These are phyloP conservation scores for Borostomias antarcticus DNA, from an alignment of 2,797 vertebrate genomes.

Conservation along the genomic window DNA sequence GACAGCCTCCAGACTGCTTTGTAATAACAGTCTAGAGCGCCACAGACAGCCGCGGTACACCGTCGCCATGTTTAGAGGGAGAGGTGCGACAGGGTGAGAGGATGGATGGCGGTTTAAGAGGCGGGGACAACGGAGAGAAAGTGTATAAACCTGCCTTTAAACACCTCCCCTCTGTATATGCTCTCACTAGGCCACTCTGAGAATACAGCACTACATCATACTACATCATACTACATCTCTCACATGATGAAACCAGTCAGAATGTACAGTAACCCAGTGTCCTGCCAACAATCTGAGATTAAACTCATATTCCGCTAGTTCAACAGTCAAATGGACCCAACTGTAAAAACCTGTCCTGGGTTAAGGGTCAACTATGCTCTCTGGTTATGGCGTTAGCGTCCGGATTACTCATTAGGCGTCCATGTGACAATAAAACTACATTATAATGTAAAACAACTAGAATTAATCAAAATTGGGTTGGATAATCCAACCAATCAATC, in stretches of 20 bases:
- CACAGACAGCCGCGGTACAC: constrained; percentile 4
- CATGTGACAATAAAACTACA: too few species aligned
- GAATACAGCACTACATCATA: background rate
- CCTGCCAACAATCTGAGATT: background rate
- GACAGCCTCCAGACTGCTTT: constrained; percentile 14
- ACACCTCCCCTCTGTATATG: constrained; percentile 12
- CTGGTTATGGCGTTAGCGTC: too few species aligned
- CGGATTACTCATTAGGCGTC: too few species aligned
- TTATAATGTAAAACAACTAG: too few species aligned
- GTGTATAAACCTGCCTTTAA: constrained; percentile 48
- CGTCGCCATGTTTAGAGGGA: constrained; percentile 3
- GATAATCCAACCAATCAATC: too few species aligned
- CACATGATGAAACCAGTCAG: too few species aligned
- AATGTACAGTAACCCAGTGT: too few species aligned
- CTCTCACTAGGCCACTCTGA: constrained; percentile 7
- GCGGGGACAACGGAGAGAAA: background rate
- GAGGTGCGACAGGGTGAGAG: constrained; percentile 14
- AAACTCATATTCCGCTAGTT: background rate
- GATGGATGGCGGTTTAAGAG: constrained; percentile 30
- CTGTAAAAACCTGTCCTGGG: too few species aligned
- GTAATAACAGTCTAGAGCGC: constrained; percentile 8
- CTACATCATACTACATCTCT: constrained; percentile 30
- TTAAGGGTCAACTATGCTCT: background rate
- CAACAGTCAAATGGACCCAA: background rate
- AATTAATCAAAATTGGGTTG: too few species aligned